Percentiles rank a stretch among this genome's conserved stretches.
Conservation (phyloP, 2,888 invertebrate species). For the Sinotaia quadrata region DNA sequence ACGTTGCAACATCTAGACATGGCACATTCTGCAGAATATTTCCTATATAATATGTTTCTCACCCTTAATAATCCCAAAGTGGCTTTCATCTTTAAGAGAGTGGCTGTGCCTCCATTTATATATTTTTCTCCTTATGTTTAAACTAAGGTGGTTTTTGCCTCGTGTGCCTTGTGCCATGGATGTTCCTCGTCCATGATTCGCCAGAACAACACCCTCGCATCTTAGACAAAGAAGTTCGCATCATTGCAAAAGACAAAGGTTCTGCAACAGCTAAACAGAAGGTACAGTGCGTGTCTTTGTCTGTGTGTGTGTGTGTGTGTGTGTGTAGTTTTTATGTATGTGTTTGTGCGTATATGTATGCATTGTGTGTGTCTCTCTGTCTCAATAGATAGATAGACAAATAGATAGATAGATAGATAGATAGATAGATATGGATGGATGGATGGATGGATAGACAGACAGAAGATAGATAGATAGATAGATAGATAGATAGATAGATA, state of each 20-base stretch:
- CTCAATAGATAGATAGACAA: too few relatives aligned
- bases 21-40: too few relatives aligned
- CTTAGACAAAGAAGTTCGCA: neutral
- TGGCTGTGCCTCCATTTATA: too few relatives aligned
- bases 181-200: conserved; percentile 17
- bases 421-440: neutral
- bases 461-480: too few relatives aligned
- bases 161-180: conserved; percentile 15
- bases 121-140: too few relatives aligned
- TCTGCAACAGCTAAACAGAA: neutral
- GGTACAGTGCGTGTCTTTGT: neutral
- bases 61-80: too few relatives aligned
- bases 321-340: neutral
- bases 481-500: neutral
- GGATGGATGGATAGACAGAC: too few relatives aligned
- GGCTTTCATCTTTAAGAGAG: too few relatives aligned
- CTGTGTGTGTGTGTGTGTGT: conserved; percentile 1
- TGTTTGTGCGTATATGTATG: neutral
- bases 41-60: too few relatives aligned
- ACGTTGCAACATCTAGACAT: too few relatives aligned
- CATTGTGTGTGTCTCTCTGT: neutral
- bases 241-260: neutral
- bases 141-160: conserved; percentile 12
- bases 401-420: neutral
- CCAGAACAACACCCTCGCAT: conserved; percentile 20